These are phyloP conservation scores for Pectinophora gossypiella DNA, from an alignment of 1,140 invertebrate species.

Conservation along the genomic window DNA sequence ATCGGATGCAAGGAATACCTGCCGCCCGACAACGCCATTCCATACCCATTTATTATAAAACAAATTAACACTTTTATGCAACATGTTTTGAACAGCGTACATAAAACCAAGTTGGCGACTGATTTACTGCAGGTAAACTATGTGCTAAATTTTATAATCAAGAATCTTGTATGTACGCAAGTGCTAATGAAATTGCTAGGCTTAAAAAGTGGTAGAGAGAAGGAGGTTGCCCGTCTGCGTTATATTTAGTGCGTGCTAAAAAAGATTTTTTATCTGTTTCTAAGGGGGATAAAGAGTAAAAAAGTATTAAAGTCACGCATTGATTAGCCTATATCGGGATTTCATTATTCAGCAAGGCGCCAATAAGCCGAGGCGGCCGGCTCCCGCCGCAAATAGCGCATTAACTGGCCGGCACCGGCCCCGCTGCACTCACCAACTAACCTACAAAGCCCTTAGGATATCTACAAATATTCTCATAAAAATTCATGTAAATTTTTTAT, in stretches of 20 bases:
- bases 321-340: constrained; percentile 49
- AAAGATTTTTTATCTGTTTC: background rate
- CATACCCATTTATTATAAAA: background rate
- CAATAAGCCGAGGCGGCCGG: constrained; percentile 25
- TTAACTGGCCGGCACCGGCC: constrained; percentile 27
- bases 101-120: background rate
- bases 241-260: too few species aligned
- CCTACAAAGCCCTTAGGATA: constrained; percentile 49
- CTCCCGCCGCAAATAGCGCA: constrained; percentile 40
- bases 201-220: too few species aligned
- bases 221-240: too few species aligned
- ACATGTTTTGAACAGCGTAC: background rate
- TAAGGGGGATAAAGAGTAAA: constrained; percentile 6
- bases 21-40: background rate
- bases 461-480: constrained; percentile 36
- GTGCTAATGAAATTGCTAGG: too few species aligned
- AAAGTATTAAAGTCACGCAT: constrained; percentile 38
- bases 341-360: constrained; percentile 62
- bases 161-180: too few species aligned
- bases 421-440: constrained; percentile 50
- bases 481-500: constrained; percentile 24
- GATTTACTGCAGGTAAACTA: background rate
- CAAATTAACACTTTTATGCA: background rate
- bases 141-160: background rate
- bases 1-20: constrained; percentile 18